Percentiles rank a stretch among this genome's conserved stretches.
Conservation (phyloP, 2,113 vertebrate genomes). For the Lipotes vexillifer region DNA sequence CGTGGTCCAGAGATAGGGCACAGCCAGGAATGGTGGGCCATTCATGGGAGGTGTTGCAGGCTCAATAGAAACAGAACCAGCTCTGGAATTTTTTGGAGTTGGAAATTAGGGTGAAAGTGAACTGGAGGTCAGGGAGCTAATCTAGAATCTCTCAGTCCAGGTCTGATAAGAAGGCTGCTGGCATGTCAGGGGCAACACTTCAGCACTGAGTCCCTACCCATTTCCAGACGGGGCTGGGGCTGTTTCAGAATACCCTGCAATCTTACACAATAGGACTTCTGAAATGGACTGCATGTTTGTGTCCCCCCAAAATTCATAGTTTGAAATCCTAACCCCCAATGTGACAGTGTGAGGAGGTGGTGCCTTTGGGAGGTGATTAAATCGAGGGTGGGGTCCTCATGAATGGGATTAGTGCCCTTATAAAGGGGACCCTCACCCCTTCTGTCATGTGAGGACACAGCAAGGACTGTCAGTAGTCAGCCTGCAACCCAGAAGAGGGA, state of each 20-base stretch:
- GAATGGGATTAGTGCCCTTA: neutral
- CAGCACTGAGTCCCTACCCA: neutral
- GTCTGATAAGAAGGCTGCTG: neutral
- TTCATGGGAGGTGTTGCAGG: fast-evolving
- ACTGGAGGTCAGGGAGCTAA: neutral
- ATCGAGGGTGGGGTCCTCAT: neutral
- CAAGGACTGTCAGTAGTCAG: fast-evolving
- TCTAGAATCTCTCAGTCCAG: neutral
- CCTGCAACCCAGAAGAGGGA: fast-evolving
- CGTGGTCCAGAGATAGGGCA: neutral
- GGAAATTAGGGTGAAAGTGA: neutral
- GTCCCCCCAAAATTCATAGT: neutral
- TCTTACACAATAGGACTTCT: neutral
- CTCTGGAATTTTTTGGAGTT: neutral
- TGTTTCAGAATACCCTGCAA: neutral
- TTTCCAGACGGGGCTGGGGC: neutral
- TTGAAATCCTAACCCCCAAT: neutral
- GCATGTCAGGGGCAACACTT: neutral
- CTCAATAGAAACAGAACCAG: neutral
- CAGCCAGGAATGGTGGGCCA: neutral
- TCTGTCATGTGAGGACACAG: neutral
- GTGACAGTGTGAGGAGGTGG: neutral
- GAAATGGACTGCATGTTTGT: neutral
- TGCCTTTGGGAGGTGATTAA: neutral
- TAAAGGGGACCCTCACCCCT: neutral